Base-by-base conservation (phyloP, 2,113 vertebrate species). In the Apodemus speciosus region DNA sequence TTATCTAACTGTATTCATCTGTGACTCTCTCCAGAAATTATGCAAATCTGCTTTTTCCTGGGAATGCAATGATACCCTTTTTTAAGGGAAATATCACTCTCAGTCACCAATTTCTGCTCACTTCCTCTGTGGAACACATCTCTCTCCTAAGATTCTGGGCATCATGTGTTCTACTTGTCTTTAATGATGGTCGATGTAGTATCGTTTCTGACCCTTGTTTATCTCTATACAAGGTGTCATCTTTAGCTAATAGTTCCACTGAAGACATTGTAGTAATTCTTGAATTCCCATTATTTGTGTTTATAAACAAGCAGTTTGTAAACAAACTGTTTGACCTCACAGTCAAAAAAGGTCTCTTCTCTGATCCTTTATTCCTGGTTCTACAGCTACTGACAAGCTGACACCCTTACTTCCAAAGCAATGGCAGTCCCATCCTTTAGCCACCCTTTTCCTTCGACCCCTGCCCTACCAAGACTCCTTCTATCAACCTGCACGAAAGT, bases 11-110 rank as follows among this genome's bases (percentile, higher is more conserved):
- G 23, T 86, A 15, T 30, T 92, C 71, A 75, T 53, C 30, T 85
- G 60, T 30, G 6, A 25, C 53, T 87, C 32, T 91, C 15, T 43
- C 64, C 46, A 66, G 51, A 88, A 85, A 20, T 60, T 87, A 46
- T 32, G 75, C 40, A 79, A 64, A 53, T 85, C 60, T 75, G 72
- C 9, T 27, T 81, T 90, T 92, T 80, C 79, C 49, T 25, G 46
- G 83, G 15, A 25, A 6, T 1, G 23, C 69, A 76, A 76, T 40
- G 73, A 85, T 38, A 35, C 71, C 14, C 2, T 40, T 85, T 81
- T 88, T 38, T 81, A 30, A 93, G 76, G 71, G 32, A 92, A 66
- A 60, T 49, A 38, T 76, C 53, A 40, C 25, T 85, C 79, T 96
- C 23, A 49, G 62, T 79, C 13, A 83, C 75, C 51, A 66, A 35